phyloP scores from a whole-genome alignment of 2,113 vertebrate species.

The Panthera tigris region DNA sequence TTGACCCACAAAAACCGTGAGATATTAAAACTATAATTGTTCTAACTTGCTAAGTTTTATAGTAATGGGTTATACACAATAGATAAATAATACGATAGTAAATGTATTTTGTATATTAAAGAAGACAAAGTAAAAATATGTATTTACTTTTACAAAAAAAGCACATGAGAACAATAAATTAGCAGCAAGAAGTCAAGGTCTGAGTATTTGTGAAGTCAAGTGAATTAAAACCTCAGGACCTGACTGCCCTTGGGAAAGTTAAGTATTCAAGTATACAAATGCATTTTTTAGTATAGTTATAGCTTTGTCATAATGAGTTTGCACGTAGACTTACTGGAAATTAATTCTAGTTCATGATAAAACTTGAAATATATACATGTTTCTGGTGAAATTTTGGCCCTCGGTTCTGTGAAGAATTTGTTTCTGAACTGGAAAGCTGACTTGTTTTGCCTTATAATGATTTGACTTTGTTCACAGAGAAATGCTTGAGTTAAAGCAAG shows the following conservation, averaged over 20 bases:
- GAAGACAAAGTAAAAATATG: background rate
- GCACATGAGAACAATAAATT: background rate
- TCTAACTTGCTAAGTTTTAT: background rate
- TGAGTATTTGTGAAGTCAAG: slow-evolving; percentile 26
- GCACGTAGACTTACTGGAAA: background rate
- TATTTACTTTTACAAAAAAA: background rate
- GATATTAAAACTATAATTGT: background rate
- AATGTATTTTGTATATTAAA: background rate
- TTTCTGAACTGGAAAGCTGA: background rate
- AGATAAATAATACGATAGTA: background rate
- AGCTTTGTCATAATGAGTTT: background rate
- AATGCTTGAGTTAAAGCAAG: slow-evolving; percentile 29
- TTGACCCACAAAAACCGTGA: background rate
- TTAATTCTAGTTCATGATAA: slow-evolving; percentile 31
- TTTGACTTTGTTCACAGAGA: slow-evolving; percentile 40
- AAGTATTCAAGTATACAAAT: background rate
- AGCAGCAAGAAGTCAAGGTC: background rate
- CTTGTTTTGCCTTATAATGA: background rate
- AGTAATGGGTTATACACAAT: background rate
- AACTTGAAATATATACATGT: background rate
- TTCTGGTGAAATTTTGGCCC: background rate
- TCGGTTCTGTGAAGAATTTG: background rate
- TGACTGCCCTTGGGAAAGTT: background rate
- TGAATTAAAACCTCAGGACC: background rate
- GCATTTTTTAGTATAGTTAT: background rate